phyloP scores from a whole-genome alignment of 2,888 invertebrate genomes.

The Furcula furcula region DNA sequence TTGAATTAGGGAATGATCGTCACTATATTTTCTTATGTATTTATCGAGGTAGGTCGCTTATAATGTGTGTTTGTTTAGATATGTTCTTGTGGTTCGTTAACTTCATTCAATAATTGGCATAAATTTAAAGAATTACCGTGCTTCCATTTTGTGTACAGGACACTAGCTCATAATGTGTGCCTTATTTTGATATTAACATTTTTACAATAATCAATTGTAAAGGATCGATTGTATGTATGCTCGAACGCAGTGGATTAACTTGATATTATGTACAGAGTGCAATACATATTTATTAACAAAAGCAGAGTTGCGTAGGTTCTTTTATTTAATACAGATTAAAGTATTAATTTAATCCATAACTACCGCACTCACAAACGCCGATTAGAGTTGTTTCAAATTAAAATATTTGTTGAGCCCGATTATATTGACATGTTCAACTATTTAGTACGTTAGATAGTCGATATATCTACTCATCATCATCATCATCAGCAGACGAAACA shows the following conservation, averaged over 20 bases:
- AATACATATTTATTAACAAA: conserved; percentile 68
- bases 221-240: conserved; percentile 12
- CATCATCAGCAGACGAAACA: too few relatives aligned
- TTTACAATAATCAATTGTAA: conserved; percentile 32
- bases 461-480: too few relatives aligned
- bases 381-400: too few relatives aligned
- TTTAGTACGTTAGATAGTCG: too few relatives aligned
- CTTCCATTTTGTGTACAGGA: conserved; percentile 49
- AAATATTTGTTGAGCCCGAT: too few relatives aligned
- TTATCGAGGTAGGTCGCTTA: conserved; percentile 76
- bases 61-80: conserved; percentile 73
- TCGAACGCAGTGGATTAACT: conserved; percentile 31
- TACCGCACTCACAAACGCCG: too few relatives aligned
- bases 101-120: conserved; percentile 27
- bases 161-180: conserved; percentile 62
- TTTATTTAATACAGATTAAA: conserved; percentile 24
- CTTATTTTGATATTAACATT: conserved; percentile 48
- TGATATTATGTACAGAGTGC: conserved; percentile 54
- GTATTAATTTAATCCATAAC: conserved; percentile 26
- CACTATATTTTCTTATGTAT: conserved; percentile 80
- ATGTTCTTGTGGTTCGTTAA: conserved; percentile 56
- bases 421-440: too few relatives aligned
- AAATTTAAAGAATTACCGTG: conserved; percentile 25
- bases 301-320: conserved; percentile 12
- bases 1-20: conserved; percentile 67